Percentiles rank a stretch among this genome's conserved stretches.
phyloP scores from a whole-genome alignment of 1,140 invertebrate genomes.

The Scaptomyza pallida region DNA sequence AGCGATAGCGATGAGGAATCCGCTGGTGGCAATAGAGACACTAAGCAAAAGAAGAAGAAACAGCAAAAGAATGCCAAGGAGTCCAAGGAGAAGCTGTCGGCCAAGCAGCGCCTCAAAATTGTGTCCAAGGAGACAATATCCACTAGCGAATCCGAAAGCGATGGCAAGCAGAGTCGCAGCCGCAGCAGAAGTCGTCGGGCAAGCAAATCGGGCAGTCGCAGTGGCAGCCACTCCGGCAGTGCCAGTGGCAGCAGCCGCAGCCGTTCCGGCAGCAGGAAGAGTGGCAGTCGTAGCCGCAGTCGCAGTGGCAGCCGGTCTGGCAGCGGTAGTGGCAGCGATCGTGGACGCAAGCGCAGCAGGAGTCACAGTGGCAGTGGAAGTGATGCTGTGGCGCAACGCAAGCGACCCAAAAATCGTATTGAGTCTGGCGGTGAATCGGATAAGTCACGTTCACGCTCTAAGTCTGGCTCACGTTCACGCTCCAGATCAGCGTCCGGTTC shows the following conservation, averaged over 20 bases:
- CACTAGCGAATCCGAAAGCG: conserved; percentile 95
- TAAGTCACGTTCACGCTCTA: conserved; percentile 55
- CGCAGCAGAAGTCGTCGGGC: conserved; percentile 32
- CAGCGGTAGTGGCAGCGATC: conserved; percentile 81
- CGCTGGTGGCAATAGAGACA: conserved; percentile 34
- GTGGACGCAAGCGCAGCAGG: conserved; percentile 64
- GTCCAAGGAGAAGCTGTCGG: conserved; percentile 86
- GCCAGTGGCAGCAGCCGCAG: conserved; percentile 58
- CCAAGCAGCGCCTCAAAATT: conserved; percentile 94
- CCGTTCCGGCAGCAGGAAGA: conserved; percentile 38
- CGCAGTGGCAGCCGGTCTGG: conserved; percentile 58
- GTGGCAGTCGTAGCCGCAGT: conserved; percentile 59
- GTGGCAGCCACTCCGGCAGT: conserved; percentile 40
- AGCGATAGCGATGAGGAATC: conserved; percentile 88
- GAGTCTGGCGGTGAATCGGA: conserved; percentile 83
- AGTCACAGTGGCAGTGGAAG: conserved; percentile 69
- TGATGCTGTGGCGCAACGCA: conserved; percentile 47
- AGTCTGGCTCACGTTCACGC: conserved; percentile 68
- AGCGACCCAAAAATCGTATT: conserved; percentile 78
- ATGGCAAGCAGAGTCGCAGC: conserved; percentile 84
- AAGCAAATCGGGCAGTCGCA: conserved; percentile 52
- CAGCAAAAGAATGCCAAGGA: conserved; percentile 85
- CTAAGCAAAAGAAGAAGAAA: conserved; percentile 79
- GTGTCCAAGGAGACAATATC: conserved; percentile 98
- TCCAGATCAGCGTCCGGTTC: conserved; percentile 80